Evolutionary conservation across 2,113 vertebrate genomes (phyloP).

Genomic region (Thalassarche chlororhynchos): DNA sequence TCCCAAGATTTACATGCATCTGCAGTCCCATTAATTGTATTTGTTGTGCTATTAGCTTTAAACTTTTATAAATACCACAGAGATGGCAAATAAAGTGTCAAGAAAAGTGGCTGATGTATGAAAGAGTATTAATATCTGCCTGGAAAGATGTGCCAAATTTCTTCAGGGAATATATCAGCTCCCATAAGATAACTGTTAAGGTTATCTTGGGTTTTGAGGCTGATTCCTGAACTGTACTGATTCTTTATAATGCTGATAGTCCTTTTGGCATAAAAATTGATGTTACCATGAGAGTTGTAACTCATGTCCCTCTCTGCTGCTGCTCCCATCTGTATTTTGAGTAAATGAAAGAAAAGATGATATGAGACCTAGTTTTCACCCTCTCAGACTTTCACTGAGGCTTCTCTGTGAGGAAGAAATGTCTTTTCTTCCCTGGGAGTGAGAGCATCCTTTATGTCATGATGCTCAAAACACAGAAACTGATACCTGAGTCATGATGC

Average conservation of each 20-base stretch:
- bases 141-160: background rate
- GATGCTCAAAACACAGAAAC: background rate
- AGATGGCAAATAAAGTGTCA: conserved; percentile 16
- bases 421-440: background rate
- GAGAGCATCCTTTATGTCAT: background rate
- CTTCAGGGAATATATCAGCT: background rate
- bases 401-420: background rate
- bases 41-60: conserved; percentile 18
- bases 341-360: background rate
- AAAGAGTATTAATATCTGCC: background rate
- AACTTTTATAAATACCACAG: conserved; percentile 10
- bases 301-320: background rate
- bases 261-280: background rate
- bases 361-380: background rate
- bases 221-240: background rate
- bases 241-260: background rate
- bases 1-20: background rate
- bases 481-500: background rate
- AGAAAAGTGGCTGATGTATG: background rate
- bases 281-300: background rate
- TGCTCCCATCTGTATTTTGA: background rate
- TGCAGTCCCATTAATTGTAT: background rate
- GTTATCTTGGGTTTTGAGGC: background rate
- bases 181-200: background rate
- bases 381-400: background rate